Base-by-base conservation (phyloP, 2,888 invertebrate genomes). In the Drosophila picticornis region DNA sequence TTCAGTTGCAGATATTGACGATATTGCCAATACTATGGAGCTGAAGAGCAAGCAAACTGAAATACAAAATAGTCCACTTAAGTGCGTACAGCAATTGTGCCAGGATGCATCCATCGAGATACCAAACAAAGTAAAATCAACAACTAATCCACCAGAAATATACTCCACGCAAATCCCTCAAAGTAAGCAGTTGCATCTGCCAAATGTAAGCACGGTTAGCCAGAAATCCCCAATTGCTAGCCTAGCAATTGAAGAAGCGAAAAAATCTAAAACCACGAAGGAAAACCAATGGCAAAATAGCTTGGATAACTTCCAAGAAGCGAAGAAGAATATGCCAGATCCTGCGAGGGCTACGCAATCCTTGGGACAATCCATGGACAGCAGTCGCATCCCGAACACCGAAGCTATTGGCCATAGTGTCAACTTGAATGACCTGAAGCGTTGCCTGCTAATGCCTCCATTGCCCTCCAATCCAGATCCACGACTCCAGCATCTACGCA, bases 231-330 rank as follows among this genome's bases (percentile, higher is more conserved):
- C n/a, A 56, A 16, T 16, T 27, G 48, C 9, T 4, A 27, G 9
- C 1, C 4, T 31, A 27, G 7, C 0, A 11, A 7, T 11, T 5
- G 40, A 13, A 19, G 40, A n/a, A n/a, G 11, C 22, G 0, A n/a
- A 25, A 2, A 9, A 31, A 43, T 0, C 2, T 2, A 6, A 38
- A 7, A 5, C 5, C 1, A 6, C 1, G 6, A 19, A 6, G 1
- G 2, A 5, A 10, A 53, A 16, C 2, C 74, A 94, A 16, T 81
- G 73, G 73, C 58, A 71, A 25, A 62, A 22, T 16, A 58, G n/a
- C 48, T 82, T 82, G 25, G 50, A 66, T 6, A 58, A 55, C 9
- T 77, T 77, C 2, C 59, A 81, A 1, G 52, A 64, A 1, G 31
- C n/a, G n/a, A n/a, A n/a, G n/a, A n/a, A 78, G 9, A 72, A 57